Evolutionary conservation across 2,888 invertebrate species (phyloP).

Genomic region (Caenorhabditis sp.): DNA sequence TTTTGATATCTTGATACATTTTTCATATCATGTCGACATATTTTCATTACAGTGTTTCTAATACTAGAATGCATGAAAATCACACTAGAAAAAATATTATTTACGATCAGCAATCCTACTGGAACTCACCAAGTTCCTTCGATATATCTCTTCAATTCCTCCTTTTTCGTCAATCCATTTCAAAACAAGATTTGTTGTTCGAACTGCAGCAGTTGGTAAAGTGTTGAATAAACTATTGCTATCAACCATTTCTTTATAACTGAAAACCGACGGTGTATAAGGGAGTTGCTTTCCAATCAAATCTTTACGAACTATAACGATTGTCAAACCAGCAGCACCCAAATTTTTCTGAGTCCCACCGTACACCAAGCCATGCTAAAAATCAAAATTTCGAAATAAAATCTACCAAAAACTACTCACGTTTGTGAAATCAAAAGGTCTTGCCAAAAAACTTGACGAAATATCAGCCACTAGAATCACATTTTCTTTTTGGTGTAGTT

Average conservation of each 20-base stretch:
- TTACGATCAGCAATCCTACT: no score
- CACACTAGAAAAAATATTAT: no score
- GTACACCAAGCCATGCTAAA: constrained; percentile 88
- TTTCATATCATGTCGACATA: no score
- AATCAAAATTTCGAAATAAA: no score
- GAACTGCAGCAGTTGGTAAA: constrained; percentile 89
- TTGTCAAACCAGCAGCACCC: constrained; percentile 90
- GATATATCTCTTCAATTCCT: constrained; percentile 86
- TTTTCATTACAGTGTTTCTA: no score
- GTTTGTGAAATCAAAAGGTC: constrained; percentile 87
- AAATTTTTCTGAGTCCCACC: constrained; percentile 98
- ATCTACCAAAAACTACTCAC: no score
- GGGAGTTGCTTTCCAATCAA: constrained; percentile 78
- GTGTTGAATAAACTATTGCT: constrained; percentile 93
- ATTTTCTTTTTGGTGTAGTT: constrained; percentile 71
- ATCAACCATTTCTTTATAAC: constrained; percentile 84
- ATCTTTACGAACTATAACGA: constrained; percentile 91
- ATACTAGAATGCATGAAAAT: no score
- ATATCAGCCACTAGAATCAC: constrained; percentile 93
- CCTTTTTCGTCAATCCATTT: constrained; percentile 87
- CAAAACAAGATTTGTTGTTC: constrained; percentile 88
- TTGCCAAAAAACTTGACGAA: constrained; percentile 94
- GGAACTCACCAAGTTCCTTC: constrained; percentile 71
- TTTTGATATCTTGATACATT: no score
- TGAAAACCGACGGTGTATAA: constrained; percentile 76